These are phyloP conservation scores for Apodemia hepburni DNA, from an alignment of 2,888 invertebrate genomes.

Conservation along the genomic window DNA sequence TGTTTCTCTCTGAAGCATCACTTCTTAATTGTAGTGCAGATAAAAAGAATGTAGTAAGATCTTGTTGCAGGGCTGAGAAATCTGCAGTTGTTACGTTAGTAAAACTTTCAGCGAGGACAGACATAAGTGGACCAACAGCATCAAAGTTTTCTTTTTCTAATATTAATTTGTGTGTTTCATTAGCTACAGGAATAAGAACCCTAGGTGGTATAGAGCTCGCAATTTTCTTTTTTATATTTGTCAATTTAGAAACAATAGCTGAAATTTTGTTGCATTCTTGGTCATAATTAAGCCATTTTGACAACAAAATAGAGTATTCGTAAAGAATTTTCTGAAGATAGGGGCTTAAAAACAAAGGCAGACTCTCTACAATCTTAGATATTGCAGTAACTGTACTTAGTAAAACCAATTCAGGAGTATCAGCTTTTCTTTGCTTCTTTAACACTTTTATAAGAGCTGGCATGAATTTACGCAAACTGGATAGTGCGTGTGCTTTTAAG, in stretches of 20 bases:
- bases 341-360: constrained; percentile 92
- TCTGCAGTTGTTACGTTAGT: constrained; percentile 81
- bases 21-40: constrained; percentile 84
- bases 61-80: constrained; percentile 82
- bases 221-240: constrained; percentile 83
- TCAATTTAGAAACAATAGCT: constrained; percentile 79
- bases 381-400: constrained; percentile 88
- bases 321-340: constrained; percentile 87
- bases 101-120: constrained; percentile 87
- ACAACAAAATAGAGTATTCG: constrained; percentile 81
- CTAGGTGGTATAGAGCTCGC: constrained; percentile 85
- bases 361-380: constrained; percentile 89
- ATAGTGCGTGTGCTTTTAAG: constrained; percentile 87
- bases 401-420: constrained; percentile 81
- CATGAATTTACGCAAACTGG: constrained; percentile 88
- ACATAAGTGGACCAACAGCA: constrained; percentile 86
- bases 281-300: constrained; percentile 70
- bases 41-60: constrained; percentile 88
- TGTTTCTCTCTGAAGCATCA: constrained; percentile 58
- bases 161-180: constrained; percentile 82
- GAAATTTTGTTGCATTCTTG: constrained; percentile 73
- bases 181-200: constrained; percentile 87
- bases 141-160: constrained; percentile 79
- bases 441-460: constrained; percentile 85
- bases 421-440: constrained; percentile 79